phyloP scores from a whole-genome alignment of 1,140 invertebrate species.

The Drosophila parabipectinata region DNA sequence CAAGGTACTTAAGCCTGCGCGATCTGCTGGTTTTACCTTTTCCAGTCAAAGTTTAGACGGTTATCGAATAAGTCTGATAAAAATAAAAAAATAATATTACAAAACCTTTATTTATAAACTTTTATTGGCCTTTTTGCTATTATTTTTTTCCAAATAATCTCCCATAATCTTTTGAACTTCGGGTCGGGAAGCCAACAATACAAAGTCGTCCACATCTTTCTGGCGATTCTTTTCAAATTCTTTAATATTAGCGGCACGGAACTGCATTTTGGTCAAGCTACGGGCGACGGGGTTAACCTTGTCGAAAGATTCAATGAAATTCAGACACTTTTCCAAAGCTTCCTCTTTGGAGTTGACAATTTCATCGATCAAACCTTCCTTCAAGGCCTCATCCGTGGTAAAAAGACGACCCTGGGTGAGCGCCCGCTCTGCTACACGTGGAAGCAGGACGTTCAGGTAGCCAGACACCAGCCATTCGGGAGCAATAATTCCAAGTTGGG shows the following conservation, averaged over 20 bases:
- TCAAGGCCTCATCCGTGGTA: constrained; percentile 90
- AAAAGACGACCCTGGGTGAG: constrained; percentile 90
- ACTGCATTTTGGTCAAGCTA: constrained; percentile 86
- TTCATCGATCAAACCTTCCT: constrained; percentile 91
- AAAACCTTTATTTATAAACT: background rate
- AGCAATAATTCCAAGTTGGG: constrained; percentile 89
- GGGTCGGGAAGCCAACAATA: constrained; percentile 86
- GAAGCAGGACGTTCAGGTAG: constrained; percentile 78
- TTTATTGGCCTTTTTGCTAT: constrained; percentile 61
- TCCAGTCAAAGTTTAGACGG: constrained; percentile 21
- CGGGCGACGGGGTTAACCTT: constrained; percentile 87
- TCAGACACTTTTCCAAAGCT: constrained; percentile 87
- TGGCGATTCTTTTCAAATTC: constrained; percentile 87
- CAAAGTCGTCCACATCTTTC: constrained; percentile 87
- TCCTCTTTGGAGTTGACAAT: constrained; percentile 88
- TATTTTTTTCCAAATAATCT: constrained; percentile 89
- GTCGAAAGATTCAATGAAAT: constrained; percentile 87
- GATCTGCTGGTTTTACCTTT: constrained; percentile 8
- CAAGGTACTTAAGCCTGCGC: constrained; percentile 18
- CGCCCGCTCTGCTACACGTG: constrained; percentile 88
- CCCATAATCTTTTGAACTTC: constrained; percentile 88
- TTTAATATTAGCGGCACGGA: constrained; percentile 85
- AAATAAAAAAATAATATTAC: background rate
- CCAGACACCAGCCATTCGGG: constrained; percentile 90
- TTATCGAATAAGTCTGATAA: background rate